Percentiles rank a stretch among this genome's conserved stretches.
Conservation (phyloP, 1,140 invertebrate species). For the Macrobrachium rosenbergii region DNA sequence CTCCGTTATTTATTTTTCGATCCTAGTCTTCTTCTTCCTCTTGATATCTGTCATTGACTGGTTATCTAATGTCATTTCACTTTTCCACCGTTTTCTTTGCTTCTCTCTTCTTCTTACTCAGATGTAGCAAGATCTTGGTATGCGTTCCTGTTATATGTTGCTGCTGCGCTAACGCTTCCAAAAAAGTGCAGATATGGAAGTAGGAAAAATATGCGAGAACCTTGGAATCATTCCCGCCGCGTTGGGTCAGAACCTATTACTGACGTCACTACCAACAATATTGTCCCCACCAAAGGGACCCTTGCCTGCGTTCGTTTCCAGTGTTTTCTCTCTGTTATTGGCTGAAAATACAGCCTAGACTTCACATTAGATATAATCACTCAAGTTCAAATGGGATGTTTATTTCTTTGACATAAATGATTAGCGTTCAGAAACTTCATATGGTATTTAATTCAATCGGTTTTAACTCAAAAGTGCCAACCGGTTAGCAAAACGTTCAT, state of each 20-base stretch:
- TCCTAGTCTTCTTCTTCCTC: not conserved
- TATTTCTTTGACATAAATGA: no score
- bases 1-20: not conserved
- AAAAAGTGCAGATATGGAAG: not conserved
- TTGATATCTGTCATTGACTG: not conserved
- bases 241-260: conserved; percentile 28
- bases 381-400: no score
- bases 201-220: conserved; percentile 8
- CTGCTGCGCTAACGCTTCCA: no score
- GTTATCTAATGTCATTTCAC: not conserved
- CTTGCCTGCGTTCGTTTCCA: conserved; percentile 1
- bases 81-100: not conserved
- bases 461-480: no score
- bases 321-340: not conserved
- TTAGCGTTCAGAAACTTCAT: no score
- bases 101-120: not conserved
- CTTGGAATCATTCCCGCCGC: conserved; percentile 9
- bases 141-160: no score
- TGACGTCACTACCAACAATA: conserved; percentile 39
- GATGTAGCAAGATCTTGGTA: no score
- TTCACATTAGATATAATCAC: no score
- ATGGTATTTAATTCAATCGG: no score
- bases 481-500: no score
- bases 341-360: not conserved
- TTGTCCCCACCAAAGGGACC: conserved; percentile 16